These are phyloP conservation scores for Alligator sinensis DNA, from an alignment of 2,113 vertebrate genomes.

Conservation along the genomic window DNA sequence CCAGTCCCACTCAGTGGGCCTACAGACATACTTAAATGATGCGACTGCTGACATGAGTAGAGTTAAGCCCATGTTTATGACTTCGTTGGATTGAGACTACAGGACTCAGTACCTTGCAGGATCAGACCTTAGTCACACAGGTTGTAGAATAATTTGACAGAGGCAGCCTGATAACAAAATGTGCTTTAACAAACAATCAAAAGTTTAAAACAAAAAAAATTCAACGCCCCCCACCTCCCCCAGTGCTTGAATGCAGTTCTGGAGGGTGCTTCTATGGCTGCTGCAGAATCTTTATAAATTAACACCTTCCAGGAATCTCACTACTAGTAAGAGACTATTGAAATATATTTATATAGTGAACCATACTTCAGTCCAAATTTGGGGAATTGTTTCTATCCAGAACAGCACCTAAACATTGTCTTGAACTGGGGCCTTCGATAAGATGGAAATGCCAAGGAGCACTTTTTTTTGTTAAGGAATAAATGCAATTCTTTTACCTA, in stretches of 20 bases:
- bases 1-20: not conserved
- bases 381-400: not conserved
- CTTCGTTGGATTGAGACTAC: not conserved
- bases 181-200: too few species aligned
- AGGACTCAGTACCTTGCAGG: not conserved
- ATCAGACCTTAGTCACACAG: fast-evolving
- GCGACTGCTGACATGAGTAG: fast-evolving
- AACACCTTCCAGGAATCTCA: not conserved
- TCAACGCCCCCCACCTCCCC: too few species aligned
- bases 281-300: not conserved
- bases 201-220: too few species aligned
- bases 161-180: too few species aligned
- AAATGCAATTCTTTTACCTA: not conserved
- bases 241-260: not conserved
- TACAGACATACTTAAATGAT: not conserved
- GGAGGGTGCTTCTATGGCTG: not conserved
- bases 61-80: fast-evolving
- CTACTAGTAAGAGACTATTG: not conserved
- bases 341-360: not conserved
- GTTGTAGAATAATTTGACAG: too few species aligned
- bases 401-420: not conserved
- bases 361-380: not conserved
- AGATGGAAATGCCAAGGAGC: not conserved
- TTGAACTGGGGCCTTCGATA: not conserved
- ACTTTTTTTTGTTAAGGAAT: not conserved